Evolutionary conservation across 2,888 invertebrate species (phyloP).

Genomic region (Plemyria rubiginata): DNA sequence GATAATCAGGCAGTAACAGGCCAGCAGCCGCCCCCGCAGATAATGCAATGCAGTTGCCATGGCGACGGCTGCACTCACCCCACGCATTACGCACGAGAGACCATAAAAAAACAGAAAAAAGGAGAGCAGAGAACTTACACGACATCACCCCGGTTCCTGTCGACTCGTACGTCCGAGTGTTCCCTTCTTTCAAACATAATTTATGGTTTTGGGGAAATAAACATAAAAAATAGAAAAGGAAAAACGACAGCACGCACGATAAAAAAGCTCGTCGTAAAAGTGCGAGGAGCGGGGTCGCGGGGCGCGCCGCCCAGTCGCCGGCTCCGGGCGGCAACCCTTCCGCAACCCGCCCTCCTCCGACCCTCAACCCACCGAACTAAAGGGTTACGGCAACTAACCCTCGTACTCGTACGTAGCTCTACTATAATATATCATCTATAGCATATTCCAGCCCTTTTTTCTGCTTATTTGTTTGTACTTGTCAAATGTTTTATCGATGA

Average conservation of each 20-base stretch:
- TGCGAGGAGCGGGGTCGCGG: constrained; percentile 64
- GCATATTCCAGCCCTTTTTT: constrained; percentile 22
- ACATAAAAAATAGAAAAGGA: constrained; percentile 86
- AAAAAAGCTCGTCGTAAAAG: constrained; percentile 84
- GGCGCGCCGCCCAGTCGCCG: constrained; percentile 58
- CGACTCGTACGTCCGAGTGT: constrained; percentile 81
- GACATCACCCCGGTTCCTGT: constrained; percentile 81
- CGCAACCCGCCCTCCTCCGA: constrained; percentile 70
- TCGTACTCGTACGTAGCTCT: constrained; percentile 42
- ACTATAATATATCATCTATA: constrained; percentile 48
- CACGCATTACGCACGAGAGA: constrained; percentile 67
- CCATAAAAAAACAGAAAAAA: constrained; percentile 78
- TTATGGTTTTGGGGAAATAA: constrained; percentile 86
- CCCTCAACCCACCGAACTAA: constrained; percentile 69
- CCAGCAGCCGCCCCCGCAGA: constrained; percentile 50
- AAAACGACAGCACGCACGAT: constrained; percentile 85
- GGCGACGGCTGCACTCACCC: constrained; percentile 75
- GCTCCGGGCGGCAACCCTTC: constrained; percentile 80
- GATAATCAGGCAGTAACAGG: constrained; percentile 30
- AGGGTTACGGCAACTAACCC: constrained; percentile 81
- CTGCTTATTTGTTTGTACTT: constrained; percentile 6
- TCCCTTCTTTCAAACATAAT: constrained; percentile 86
- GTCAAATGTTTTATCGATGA: constrained; percentile 3
- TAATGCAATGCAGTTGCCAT: constrained; percentile 81
- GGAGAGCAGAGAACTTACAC: constrained; percentile 76